Percentiles rank a stretch among this genome's conserved stretches.
phyloP scores from a whole-genome alignment of 2,888 invertebrate genomes.

The Drosophila diplacantha region DNA sequence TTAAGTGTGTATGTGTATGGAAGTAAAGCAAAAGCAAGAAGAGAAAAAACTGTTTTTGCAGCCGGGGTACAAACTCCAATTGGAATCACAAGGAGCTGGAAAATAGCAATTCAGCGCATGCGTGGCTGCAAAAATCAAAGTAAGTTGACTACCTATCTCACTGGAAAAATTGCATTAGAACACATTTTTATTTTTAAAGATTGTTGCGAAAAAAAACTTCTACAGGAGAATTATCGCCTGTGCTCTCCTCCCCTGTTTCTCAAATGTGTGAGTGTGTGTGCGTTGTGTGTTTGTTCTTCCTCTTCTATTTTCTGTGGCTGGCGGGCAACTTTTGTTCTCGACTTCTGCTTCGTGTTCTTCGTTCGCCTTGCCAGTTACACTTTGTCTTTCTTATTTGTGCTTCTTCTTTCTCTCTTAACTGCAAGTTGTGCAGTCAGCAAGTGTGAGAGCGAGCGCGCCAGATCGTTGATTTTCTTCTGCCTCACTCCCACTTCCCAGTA shows the following conservation, averaged over 20 bases:
- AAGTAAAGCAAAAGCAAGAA: conserved; percentile 21
- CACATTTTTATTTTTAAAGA: not conserved
- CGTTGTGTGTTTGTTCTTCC: conserved; percentile 21
- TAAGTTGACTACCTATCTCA: conserved; percentile 6
- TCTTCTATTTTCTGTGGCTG: conserved; percentile 56
- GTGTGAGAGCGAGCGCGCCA: conserved; percentile 13
- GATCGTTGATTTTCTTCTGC: conserved; percentile 28
- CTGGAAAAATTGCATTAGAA: too few species aligned
- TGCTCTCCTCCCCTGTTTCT: conserved; percentile 1
- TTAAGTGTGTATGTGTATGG: conserved; percentile 18
- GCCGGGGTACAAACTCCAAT: conserved; percentile 69
- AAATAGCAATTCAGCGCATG: conserved; percentile 55
- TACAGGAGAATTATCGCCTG: conserved; percentile 7
- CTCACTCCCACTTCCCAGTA: conserved; percentile 10
- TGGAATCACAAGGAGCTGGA: conserved; percentile 39
- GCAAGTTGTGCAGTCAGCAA: conserved; percentile 27
- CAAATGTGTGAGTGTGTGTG: conserved; percentile 10
- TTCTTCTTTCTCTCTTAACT: conserved; percentile 29
- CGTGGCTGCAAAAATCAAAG: conserved; percentile 39
- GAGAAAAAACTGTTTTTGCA: conserved; percentile 33
- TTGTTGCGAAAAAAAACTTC: conserved; percentile 11
- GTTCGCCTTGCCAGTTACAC: conserved; percentile 56
- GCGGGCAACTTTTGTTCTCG: conserved; percentile 59
- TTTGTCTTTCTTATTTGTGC: conserved; percentile 50
- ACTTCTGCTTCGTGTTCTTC: conserved; percentile 19